A percentile compares a stretch with the other conserved stretches of the same genome.
These are phyloP conservation scores for Sardina pilchardus DNA, from an alignment of 2,113 vertebrate genomes.

Conservation along the genomic window DNA sequence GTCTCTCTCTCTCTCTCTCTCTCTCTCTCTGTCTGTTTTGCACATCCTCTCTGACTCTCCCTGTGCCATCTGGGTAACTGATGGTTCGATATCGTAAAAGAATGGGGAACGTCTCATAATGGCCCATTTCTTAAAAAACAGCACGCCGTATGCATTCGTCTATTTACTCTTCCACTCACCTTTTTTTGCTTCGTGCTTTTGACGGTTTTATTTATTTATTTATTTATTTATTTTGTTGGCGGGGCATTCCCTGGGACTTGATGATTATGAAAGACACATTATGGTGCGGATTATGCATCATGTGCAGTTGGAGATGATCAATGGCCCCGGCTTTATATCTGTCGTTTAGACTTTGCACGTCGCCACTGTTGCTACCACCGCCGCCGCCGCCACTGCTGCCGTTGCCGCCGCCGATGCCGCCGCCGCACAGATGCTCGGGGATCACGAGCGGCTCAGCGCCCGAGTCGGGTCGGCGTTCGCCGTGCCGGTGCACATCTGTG, in stretches of 20 bases:
- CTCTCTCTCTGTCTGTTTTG: constrained; percentile 31
- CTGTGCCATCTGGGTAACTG: constrained; percentile 73
- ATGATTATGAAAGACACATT: constrained; percentile 67
- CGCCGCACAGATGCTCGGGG: constrained; percentile 34
- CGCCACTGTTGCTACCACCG: constrained; percentile 14
- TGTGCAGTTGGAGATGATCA: constrained; percentile 62
- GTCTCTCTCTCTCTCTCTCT: constrained; percentile 42
- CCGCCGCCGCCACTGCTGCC: no score
- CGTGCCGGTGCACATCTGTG: constrained; percentile 29
- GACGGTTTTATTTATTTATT: constrained; percentile 41
- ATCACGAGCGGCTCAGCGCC: not conserved
- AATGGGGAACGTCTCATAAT: constrained; percentile 61
- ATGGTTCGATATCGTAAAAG: constrained; percentile 67
- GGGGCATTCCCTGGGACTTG: constrained; percentile 51
- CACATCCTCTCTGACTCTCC: constrained; percentile 37
- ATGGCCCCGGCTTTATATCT: constrained; percentile 57
- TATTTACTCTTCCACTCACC: constrained; percentile 43
- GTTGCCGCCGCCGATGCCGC: constrained; percentile 37
- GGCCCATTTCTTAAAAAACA: constrained; percentile 66
- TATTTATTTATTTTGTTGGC: constrained; percentile 59
- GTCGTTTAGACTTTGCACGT: constrained; percentile 47
- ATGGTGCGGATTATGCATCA: constrained; percentile 62
- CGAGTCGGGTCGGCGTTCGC: not conserved
- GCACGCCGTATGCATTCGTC: constrained; percentile 44
- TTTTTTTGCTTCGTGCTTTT: constrained; percentile 2